phyloP scores from a whole-genome alignment of 2,113 vertebrate species.

The Cololabis saira region DNA sequence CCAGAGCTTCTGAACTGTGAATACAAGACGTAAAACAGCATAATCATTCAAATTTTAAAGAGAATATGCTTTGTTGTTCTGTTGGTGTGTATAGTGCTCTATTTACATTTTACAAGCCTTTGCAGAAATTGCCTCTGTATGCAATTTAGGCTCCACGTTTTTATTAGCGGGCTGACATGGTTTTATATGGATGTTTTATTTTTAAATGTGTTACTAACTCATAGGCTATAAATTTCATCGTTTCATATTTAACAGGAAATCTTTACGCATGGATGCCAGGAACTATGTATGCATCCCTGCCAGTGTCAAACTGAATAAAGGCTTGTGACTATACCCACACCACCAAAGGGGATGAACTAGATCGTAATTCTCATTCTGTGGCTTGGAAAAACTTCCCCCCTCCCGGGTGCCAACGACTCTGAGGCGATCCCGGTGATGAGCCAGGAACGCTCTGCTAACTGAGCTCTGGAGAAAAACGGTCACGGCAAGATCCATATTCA shows the following conservation, averaged over 20 bases:
- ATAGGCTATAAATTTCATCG: slow-evolving; percentile 54
- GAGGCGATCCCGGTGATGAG: slow-evolving; percentile 75
- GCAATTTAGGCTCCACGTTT: slow-evolving; percentile 20
- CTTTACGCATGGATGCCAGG: slow-evolving; percentile 51
- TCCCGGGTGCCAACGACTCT: slow-evolving; percentile 68
- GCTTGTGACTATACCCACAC: slow-evolving; percentile 74
- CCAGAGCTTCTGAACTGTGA: too few relatives aligned
- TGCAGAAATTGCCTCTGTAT: too few relatives aligned
- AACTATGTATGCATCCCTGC: slow-evolving; percentile 62
- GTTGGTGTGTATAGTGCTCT: neutral
- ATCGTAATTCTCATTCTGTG: slow-evolving; percentile 72
- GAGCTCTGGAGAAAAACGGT: slow-evolving; percentile 79
- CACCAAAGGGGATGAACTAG: slow-evolving; percentile 72
- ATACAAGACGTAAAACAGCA: too few relatives aligned
- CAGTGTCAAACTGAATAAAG: slow-evolving; percentile 71
- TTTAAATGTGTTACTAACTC: slow-evolving; percentile 61
- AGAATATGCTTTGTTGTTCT: too few relatives aligned
- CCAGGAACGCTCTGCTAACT: slow-evolving; percentile 76
- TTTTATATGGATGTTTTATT: slow-evolving; percentile 54
- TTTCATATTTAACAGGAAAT: slow-evolving; percentile 70
- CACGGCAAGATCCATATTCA: slow-evolving; percentile 79
- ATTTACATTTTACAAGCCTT: neutral
- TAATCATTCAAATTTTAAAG: too few relatives aligned
- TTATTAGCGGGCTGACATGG: slow-evolving; percentile 9
- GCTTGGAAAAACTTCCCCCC: slow-evolving; percentile 75